Evolutionary conservation across 2,113 vertebrate genomes (phyloP), one percentile per base, ranked within the genome.

Genomic region (Neoarius graeffei): DNA sequence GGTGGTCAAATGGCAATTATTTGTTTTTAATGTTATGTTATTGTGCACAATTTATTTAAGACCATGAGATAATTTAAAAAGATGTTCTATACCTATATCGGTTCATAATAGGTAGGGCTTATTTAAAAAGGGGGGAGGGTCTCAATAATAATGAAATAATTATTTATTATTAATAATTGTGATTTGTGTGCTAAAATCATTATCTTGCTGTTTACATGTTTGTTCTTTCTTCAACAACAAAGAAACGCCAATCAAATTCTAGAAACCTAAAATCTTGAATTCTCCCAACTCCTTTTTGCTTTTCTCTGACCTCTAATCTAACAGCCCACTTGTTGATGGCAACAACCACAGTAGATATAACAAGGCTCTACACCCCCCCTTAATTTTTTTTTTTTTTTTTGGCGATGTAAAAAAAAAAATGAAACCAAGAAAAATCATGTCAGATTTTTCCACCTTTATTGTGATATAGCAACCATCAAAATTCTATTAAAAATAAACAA

Each of bases 1-100:
- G 88, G 85, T 64, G 23, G 23, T 92, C 81, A 87, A 73, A 71
- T 76, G 62, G 62, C 56, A 67, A 52, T 90, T 89, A 89, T 35
- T 88, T 42, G 42, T 42, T 42, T 89, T 91, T 91, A 80, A 83
- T 66, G 20, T 56, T 82, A 76, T 91, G 85, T 89, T 85, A 69
- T 91, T 91, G 89, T 85, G 88, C 91, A 90, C 91, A 90, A 74
- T 92, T 88, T 90, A 88, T 92, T 92, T 94, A 91, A 93, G 89
- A 92, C 95, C 92, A 90, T 93, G 91, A 90, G 92, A 91, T 92
- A 89, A 86, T 91, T 91, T 83, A 83, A 62, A 90, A 74, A 88
- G 52, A 90, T 91, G 73, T 89, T 91, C 90, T 89, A 66, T 91
- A 92, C 90, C 87, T 81, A 89, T 67, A 90, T 90, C 90, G 90